Percentiles rank a stretch among this genome's conserved stretches.
These are phyloP conservation scores for Pseudomyrmex pallidus DNA, from an alignment of 1,140 invertebrate genomes.

Conservation along the genomic window DNA sequence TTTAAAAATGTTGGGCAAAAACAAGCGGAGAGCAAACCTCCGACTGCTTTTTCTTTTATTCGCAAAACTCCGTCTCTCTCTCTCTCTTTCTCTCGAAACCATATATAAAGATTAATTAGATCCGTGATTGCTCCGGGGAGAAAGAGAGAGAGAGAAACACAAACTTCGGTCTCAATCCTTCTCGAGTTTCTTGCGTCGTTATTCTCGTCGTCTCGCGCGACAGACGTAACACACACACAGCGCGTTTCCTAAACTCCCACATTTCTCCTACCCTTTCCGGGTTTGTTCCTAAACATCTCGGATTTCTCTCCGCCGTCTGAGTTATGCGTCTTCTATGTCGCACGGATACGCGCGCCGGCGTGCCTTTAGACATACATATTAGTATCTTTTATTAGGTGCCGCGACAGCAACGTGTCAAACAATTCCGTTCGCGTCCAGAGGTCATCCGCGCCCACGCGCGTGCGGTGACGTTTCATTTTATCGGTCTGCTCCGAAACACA, in stretches of 20 bases:
- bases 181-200: constrained; percentile 23
- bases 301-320: constrained; percentile 39
- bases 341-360: background rate
- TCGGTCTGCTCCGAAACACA: constrained; percentile 50
- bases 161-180: constrained; percentile 23
- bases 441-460: constrained; percentile 68
- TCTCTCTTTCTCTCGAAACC: too few species aligned
- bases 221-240: constrained; percentile 2
- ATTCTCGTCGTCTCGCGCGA: constrained; percentile 34
- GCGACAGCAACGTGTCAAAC: constrained; percentile 73
- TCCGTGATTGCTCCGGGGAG: background rate
- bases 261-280: constrained; percentile 26
- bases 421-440: constrained; percentile 69
- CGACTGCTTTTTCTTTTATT: constrained; percentile 4
- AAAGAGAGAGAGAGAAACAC: background rate
- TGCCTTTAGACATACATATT: constrained; percentile 57
- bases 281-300: constrained; percentile 40
- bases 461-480: constrained; percentile 67
- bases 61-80: background rate
- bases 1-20: background rate
- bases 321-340: constrained; percentile 21
- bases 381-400: constrained; percentile 77
- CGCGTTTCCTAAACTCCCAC: constrained; percentile 35
- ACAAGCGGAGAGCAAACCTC: background rate
- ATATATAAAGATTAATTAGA: constrained; percentile 39